Conservation (phyloP, 2,888 invertebrate species). For the Pseudanteris insignis region DNA sequence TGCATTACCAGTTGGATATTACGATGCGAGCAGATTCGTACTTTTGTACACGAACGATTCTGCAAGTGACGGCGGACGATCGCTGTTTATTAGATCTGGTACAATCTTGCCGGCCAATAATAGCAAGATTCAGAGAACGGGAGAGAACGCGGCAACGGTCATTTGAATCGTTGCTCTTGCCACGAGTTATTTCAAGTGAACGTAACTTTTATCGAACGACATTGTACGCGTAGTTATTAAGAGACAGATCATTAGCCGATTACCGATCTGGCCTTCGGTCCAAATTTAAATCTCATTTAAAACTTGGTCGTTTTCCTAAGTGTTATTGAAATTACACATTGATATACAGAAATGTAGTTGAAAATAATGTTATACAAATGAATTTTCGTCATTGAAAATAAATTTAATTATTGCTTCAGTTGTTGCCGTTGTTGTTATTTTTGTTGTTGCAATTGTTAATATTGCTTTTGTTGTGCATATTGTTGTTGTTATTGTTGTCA, state of each 20-base stretch:
- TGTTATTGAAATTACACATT: no score
- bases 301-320: no score
- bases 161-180: slow-evolving; percentile 18
- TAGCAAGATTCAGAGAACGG: slow-evolving; percentile 30
- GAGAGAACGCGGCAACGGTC: slow-evolving; percentile 20
- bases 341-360: no score
- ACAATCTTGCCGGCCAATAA: slow-evolving; percentile 38
- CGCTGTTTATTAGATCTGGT: slow-evolving; percentile 40
- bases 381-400: no score
- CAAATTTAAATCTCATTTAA: slow-evolving; percentile 19
- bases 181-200: slow-evolving; percentile 26
- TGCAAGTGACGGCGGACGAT: slow-evolving; percentile 39
- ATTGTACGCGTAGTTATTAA: slow-evolving; percentile 8
- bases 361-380: no score
- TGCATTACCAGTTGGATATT: slow-evolving; percentile 25
- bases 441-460: no score
- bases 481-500: no score
- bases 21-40: slow-evolving; percentile 27
- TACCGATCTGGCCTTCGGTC: slow-evolving; percentile 10
- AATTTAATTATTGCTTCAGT: no score
- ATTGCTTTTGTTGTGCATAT: no score
- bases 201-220: slow-evolving; percentile 20
- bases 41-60: slow-evolving; percentile 36
- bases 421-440: no score
- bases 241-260: slow-evolving; percentile 9